Evolutionary conservation across 2,797 vertebrate genomes (phyloP).

Genomic region (Epinephelus coioides): DNA sequence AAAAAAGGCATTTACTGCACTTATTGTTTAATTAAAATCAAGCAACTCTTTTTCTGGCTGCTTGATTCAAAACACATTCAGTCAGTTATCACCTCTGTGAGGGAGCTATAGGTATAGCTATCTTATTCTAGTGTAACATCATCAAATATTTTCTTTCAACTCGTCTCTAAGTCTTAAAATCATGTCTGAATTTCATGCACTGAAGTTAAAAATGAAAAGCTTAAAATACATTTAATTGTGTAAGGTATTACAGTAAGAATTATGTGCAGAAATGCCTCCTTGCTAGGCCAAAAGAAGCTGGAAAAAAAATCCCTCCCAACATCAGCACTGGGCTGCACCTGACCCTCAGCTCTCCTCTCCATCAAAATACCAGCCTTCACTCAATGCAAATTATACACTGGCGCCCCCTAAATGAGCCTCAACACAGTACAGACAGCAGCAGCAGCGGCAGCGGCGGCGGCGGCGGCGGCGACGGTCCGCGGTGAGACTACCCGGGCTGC

Average conservation of each 20-base stretch:
- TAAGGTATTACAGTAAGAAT: not conserved
- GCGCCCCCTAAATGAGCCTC: slow-evolving; percentile 77
- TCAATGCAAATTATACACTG: slow-evolving; percentile 73
- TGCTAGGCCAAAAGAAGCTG: not conserved
- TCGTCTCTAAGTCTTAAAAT: not conserved
- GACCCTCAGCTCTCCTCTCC: slow-evolving; percentile 26
- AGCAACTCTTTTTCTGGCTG: not conserved
- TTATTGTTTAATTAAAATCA: no score
- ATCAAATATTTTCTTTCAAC: not conserved
- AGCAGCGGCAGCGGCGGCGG: slow-evolving; percentile 1
- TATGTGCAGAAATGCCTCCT: not conserved
- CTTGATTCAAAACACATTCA: not conserved
- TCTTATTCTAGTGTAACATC: not conserved
- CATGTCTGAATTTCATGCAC: not conserved
- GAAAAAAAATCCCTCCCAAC: not conserved
- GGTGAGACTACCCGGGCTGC: not conserved
- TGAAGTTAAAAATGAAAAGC: not conserved
- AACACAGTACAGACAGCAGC: slow-evolving; percentile 52
- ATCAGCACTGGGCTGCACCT: slow-evolving; percentile 20
- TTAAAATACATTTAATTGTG: not conserved
- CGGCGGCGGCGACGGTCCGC: slow-evolving; percentile 13
- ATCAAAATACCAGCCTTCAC: slow-evolving; percentile 7
- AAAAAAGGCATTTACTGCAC: no score
- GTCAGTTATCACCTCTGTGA: not conserved
- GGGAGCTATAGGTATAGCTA: not conserved